Evolutionary conservation across 2,113 vertebrate genomes (phyloP).

Genomic region (human (Homo sapiens)): GRCh38 chr11:120417001-120417500

Average conservation of each 20-base stretch:
- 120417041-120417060: conserved; percentile 21
- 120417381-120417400: neutral
- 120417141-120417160: neutral
- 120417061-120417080: neutral
- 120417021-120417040: neutral
- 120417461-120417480: neutral
- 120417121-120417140: neutral
- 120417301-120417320: neutral
- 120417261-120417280: neutral
- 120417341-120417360: neutral
- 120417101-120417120: neutral
- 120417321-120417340: neutral
- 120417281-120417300: neutral
- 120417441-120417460: conserved; percentile 18
- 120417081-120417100: neutral
- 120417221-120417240: neutral
- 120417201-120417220: neutral
- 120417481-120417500: neutral
- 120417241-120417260: neutral
- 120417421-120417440: neutral
- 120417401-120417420: conserved; percentile 44
- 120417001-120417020: neutral
- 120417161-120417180: neutral
- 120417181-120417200: neutral
- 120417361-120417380: neutral